Conservation (phyloP, 2,113 vertebrate genomes). For the Trichomycterus rosablanca region DNA sequence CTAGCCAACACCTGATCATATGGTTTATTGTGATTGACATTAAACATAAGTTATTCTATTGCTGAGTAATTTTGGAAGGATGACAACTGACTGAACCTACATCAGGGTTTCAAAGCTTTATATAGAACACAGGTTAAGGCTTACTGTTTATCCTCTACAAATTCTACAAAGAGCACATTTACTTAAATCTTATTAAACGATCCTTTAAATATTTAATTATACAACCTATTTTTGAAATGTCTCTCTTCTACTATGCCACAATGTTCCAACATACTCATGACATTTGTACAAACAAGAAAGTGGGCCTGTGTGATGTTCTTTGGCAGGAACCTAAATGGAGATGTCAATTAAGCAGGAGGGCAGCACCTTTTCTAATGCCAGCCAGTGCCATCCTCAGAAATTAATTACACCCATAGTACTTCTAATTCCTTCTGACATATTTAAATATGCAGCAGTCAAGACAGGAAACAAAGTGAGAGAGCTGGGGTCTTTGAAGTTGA, state of each 20-base stretch:
- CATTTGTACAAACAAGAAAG: slow-evolving; percentile 20
- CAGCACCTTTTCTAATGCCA: slow-evolving; percentile 63
- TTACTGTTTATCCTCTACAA: slow-evolving; percentile 6
- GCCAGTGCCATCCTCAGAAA: slow-evolving; percentile 60
- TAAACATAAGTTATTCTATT: no score
- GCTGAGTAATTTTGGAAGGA: no score
- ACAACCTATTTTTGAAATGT: slow-evolving; percentile 32
- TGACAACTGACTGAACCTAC: no score
- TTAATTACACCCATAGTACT: slow-evolving; percentile 63
- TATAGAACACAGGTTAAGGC: no score
- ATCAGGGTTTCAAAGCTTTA: no score
- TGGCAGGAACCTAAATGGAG: slow-evolving; percentile 33
- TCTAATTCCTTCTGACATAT: slow-evolving; percentile 61
- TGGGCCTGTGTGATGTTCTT: slow-evolving; percentile 10
- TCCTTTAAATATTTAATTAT: slow-evolving; percentile 31
- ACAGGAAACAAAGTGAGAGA: slow-evolving; percentile 42
- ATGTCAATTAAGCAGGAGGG: slow-evolving; percentile 48
- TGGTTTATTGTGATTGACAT: no score
- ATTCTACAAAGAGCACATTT: slow-evolving; percentile 18
- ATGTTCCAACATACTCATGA: slow-evolving; percentile 16
- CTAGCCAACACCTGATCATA: no score
- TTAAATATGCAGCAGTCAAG: slow-evolving; percentile 43
- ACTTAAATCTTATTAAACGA: slow-evolving; percentile 28
- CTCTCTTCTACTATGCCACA: slow-evolving; percentile 2
- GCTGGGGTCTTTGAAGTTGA: slow-evolving; percentile 53